phyloP scores from a whole-genome alignment of 2,888 invertebrate species.

The Lapara coniferarum region DNA sequence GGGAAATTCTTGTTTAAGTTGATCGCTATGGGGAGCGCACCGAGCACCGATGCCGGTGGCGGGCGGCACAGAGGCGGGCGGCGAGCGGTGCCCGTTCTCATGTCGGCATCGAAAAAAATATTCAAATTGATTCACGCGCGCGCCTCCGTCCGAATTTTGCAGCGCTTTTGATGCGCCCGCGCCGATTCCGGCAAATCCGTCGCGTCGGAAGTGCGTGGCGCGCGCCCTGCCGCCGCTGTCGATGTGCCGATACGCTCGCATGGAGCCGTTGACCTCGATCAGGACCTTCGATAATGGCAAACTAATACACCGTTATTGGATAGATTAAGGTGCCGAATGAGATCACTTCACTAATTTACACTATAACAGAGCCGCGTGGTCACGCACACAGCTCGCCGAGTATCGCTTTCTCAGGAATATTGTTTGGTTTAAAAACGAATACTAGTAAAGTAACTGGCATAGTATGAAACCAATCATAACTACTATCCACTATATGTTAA shows the following conservation, averaged over 20 bases:
- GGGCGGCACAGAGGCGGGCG: constrained; percentile 40
- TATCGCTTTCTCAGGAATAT: neutral
- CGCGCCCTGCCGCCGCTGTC: constrained; percentile 66
- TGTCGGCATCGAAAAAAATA: constrained; percentile 77
- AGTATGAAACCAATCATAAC: too few relatives aligned
- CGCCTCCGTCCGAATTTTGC: constrained; percentile 80
- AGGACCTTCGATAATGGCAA: constrained; percentile 69
- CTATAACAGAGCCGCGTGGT: neutral
- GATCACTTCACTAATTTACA: constrained; percentile 35
- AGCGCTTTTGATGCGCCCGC: constrained; percentile 81
- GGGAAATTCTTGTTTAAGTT: constrained; percentile 40
- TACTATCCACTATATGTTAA: too few relatives aligned
- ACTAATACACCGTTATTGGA: constrained; percentile 66
- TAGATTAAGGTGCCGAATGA: constrained; percentile 62
- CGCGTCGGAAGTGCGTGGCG: constrained; percentile 82
- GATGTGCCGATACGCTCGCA: constrained; percentile 76
- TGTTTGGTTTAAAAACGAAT: neutral
- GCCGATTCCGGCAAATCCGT: constrained; percentile 84
- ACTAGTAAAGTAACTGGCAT: too few relatives aligned
- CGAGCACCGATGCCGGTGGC: constrained; percentile 37
- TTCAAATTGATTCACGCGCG: constrained; percentile 83
- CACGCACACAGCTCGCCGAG: neutral
- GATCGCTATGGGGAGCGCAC: constrained; percentile 48
- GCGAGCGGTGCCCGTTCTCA: constrained; percentile 68
- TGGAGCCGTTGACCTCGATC: constrained; percentile 77